Percentiles rank a stretch among this genome's conserved stretches.
Evolutionary conservation across 2,888 invertebrate genomes (phyloP).

Genomic region (Conistra vaccinii): DNA sequence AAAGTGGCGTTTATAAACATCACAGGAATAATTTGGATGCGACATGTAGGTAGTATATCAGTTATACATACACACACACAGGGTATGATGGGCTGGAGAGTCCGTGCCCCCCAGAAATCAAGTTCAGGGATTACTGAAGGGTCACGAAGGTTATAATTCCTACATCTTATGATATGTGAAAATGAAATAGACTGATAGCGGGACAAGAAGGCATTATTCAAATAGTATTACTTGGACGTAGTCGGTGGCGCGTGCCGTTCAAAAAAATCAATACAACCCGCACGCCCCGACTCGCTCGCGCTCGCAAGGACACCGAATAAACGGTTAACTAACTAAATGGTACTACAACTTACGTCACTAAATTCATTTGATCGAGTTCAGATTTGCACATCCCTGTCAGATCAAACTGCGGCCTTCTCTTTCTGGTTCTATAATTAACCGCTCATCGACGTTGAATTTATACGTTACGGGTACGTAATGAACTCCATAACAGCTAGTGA

Average conservation of each 20-base stretch:
- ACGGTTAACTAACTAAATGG: conserved; percentile 73
- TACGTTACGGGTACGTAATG: conserved; percentile 28
- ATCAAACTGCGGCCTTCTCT: conserved; percentile 9
- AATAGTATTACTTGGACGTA: conserved; percentile 76
- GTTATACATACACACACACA: background rate
- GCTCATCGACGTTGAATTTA: conserved; percentile 11
- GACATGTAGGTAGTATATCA: background rate
- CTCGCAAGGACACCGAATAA: conserved; percentile 78
- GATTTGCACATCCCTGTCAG: conserved; percentile 41
- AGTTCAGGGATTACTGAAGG: background rate
- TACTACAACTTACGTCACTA: conserved; percentile 70
- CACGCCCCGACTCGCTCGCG: conserved; percentile 76
- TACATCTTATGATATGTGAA: conserved; percentile 38
- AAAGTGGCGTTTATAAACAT: conserved; percentile 18
- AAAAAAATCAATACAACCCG: conserved; percentile 85
- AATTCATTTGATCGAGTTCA: conserved; percentile 45
- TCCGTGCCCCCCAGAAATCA: background rate
- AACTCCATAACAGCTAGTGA: conserved; percentile 10
- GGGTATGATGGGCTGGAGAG: background rate
- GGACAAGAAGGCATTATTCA: conserved; percentile 76
- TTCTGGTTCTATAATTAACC: conserved; percentile 16
- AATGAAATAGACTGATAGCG: conserved; percentile 59
- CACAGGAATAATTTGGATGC: background rate
- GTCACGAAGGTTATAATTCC: conserved; percentile 24
- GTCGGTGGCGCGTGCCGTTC: conserved; percentile 77